Conservation (phyloP, 2,113 vertebrate species). For the Cyanoliseus patagonus region DNA sequence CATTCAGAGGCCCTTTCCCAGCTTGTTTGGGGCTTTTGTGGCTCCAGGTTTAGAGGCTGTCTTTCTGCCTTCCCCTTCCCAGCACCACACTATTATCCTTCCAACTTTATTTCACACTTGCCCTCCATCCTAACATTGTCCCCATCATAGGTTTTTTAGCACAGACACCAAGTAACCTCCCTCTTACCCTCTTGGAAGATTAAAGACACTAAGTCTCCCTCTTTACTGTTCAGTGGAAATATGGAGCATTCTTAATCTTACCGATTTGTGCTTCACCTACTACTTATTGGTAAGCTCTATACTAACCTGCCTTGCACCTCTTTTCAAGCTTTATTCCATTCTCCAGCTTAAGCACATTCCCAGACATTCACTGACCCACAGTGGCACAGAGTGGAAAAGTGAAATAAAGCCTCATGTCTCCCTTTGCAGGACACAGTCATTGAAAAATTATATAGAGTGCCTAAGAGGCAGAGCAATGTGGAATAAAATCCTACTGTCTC, state of each 20-base stretch:
- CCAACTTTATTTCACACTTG: not conserved
- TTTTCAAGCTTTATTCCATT: not conserved
- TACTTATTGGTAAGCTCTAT: not conserved
- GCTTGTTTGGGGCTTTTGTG: accelerated
- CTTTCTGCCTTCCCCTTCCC: not conserved
- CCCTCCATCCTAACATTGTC: not conserved
- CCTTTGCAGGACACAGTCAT: not conserved
- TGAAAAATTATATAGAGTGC: not conserved
- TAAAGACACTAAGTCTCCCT: not conserved
- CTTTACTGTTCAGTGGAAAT: not conserved
- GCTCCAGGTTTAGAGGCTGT: not conserved
- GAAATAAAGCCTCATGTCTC: not conserved
- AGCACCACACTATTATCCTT: not conserved
- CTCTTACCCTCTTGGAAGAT: not conserved
- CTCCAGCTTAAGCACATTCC: not conserved
- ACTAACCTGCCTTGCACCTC: not conserved
- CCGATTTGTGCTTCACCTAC: not conserved
- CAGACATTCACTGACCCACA: not conserved
- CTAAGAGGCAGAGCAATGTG: not conserved
- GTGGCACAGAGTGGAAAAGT: not conserved
- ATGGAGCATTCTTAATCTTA: not conserved
- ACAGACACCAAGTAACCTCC: not conserved
- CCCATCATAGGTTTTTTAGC: not conserved
- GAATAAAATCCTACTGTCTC: not conserved
- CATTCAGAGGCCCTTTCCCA: not conserved